Base-by-base conservation (phyloP, 1,140 invertebrate species). In the Hyphantria cunea region DNA sequence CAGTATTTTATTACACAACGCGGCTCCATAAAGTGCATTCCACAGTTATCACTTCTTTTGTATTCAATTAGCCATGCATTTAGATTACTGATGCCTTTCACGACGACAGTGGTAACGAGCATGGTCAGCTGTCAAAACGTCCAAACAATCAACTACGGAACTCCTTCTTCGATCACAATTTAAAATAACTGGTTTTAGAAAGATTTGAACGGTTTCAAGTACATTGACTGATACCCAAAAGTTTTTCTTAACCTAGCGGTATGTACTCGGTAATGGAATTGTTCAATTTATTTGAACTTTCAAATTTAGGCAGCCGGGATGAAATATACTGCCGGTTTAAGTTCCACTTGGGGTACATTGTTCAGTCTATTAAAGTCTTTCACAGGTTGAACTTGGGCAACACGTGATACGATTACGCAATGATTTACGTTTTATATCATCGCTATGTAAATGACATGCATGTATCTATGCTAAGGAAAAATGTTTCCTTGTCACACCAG, bases 31-130 rank as follows among this genome's bases (percentile, higher is more conserved):
- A 78, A 84, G 74, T 79, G 78, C 82, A 85, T 84, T 83, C 81
- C 82, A 68, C 70, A 64, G 77, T 83, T 86, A 86, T 90, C 85
- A 64, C 73, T 80, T 69, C 84, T 89, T 88, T 90, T 90, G 86
- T 90, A 88, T 90, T 89, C 88, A 90, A 90, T 90, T 89, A 90
- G 86, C 84, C 79, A 86, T 86, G 80, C 83, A 84, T 89, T 87
- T 86, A 81, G 80, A 79, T 84, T 80, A 79, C 80, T 70, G 87
- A 85, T 86, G 82, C 86, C 87, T 88, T 89, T 87, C 84, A 87
- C 84, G 84, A 82, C 70, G 78, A 86, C 86, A 89, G 76, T 86
- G 79, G 86, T 87, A 88, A 89, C 84, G 78, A 90, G 84, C 81
- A 73, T 85, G 87, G 86, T 88, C 87, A 89, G 84, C 87, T 90